Evolutionary conservation across 2,113 vertebrate species (phyloP).

Genomic region (Leucopternis melanops): DNA sequence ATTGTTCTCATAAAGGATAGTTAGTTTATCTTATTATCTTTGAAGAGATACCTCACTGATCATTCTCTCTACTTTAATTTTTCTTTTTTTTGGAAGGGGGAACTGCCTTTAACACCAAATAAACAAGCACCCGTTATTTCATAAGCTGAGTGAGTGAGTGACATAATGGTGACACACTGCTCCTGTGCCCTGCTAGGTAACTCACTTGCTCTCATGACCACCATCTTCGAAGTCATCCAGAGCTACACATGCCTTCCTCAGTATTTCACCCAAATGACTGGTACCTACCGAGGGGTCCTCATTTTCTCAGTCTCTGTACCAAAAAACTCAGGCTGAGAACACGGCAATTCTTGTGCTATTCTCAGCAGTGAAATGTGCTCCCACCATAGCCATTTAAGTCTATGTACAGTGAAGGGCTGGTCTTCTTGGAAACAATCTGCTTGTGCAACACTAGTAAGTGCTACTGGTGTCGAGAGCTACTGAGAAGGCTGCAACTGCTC

Average conservation of each 20-base stretch:
- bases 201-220: not conserved
- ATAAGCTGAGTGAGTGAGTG: not conserved
- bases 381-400: accelerated
- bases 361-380: not conserved
- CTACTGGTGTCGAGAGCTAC: not conserved
- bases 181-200: not conserved
- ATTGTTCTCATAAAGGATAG: not conserved
- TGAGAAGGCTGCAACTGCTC: not conserved
- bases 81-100: accelerated
- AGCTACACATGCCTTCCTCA: not conserved
- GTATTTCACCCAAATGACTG: not conserved
- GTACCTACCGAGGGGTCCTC: not conserved
- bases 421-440: not conserved
- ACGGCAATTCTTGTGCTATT: not conserved
- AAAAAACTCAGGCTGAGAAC: not conserved
- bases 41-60: not conserved
- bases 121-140: not conserved
- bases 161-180: not conserved
- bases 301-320: not conserved
- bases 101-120: not conserved
- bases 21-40: not conserved
- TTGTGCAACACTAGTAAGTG: not conserved
- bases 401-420: accelerated
- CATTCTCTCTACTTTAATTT: not conserved
- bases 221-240: not conserved